phyloP scores from a whole-genome alignment of 2,888 invertebrate species.

The Calliphora vomitoria region DNA sequence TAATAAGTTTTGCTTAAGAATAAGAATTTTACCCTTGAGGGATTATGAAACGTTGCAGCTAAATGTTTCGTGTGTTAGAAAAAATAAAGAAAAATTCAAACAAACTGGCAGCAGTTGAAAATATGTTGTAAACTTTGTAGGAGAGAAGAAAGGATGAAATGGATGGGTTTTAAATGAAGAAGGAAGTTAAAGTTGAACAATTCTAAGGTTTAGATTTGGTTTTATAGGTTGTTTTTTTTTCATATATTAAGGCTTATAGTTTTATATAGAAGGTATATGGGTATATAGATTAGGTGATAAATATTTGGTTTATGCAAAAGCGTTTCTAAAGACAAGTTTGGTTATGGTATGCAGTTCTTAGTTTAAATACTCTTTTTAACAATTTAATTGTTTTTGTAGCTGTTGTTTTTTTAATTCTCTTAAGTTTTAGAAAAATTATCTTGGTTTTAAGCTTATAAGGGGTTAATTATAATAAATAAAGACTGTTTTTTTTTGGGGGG shows the following conservation, averaged over 20 bases:
- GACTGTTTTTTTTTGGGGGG: slow-evolving; percentile 23
- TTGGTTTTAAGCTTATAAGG: too few species aligned
- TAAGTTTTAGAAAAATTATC: background rate
- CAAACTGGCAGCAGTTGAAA: slow-evolving; percentile 46
- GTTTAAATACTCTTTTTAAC: slow-evolving; percentile 42
- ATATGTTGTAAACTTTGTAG: background rate
- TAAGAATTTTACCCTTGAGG: slow-evolving; percentile 42
- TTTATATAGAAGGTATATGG: slow-evolving; percentile 60
- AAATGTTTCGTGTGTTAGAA: slow-evolving; percentile 3
- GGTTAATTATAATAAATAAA: slow-evolving; percentile 5
- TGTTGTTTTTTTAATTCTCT: slow-evolving; percentile 3
- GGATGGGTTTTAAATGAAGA: slow-evolving; percentile 21
- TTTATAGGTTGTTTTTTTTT: slow-evolving; percentile 37
- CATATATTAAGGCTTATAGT: slow-evolving; percentile 69
- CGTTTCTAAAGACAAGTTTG: slow-evolving; percentile 66
- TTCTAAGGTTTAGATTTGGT: slow-evolving; percentile 10
- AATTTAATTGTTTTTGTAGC: slow-evolving; percentile 55
- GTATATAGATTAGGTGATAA: slow-evolving; percentile 58
- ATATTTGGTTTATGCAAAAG: slow-evolving; percentile 74
- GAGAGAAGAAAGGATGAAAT: background rate
- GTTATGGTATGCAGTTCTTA: slow-evolving; percentile 17
- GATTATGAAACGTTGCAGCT: slow-evolving; percentile 58
- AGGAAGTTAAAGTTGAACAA: slow-evolving; percentile 45
- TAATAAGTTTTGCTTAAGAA: slow-evolving; percentile 62
- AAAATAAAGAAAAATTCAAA: slow-evolving; percentile 23